Evolutionary conservation across 1,140 invertebrate genomes (phyloP), one percentile per base, ranked within the genome.

Genomic region (Steinernema feltiae): DNA sequence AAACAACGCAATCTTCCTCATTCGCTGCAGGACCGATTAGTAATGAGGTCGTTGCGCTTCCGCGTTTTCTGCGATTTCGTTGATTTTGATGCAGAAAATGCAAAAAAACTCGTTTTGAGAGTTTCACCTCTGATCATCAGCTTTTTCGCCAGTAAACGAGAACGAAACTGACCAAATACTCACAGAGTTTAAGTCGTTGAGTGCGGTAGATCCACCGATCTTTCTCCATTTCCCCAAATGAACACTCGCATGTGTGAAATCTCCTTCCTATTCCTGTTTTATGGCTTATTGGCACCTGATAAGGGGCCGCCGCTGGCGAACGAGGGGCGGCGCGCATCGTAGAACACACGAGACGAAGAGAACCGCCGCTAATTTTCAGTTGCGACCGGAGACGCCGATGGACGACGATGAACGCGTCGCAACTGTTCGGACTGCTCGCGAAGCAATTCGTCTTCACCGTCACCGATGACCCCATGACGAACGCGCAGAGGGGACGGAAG

Each of bases 331-430:
- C 24, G 53, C 53, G 53, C 3, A 27, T 27, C 7, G 53, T 27
- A 21, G 53, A 63, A 15, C 24, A 7, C 18, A 7, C 7, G 35
- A 7, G 35, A 18, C 35, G 7, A 18, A 18, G 35, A 41, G 18
- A 41, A 41, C 2, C 7, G 24, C 53, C 15, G 24, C 12, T 3
- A 63, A 63, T 63, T 63, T n/a, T 27, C 53, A 63, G 53, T 27
- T 27, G 53, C 53, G 24, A 46, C 41, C n/a, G n/a, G n/a, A n/a
- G n/a, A n/a, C n/a, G 53, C 53, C 3, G 53, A 63, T 63, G 53
- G 53, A 3, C 53, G 53, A 63, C 53, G 53, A 63, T 63, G 53
- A 63, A 63, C 53, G 53, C 53, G 53, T 63, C 53, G 53, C 53
- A 63, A 63, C 53, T 63, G 12, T 63, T 63, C 53, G 53, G 24